Evolutionary conservation across 2,888 invertebrate species (phyloP).

Genomic region (Erannis defoliaria): DNA sequence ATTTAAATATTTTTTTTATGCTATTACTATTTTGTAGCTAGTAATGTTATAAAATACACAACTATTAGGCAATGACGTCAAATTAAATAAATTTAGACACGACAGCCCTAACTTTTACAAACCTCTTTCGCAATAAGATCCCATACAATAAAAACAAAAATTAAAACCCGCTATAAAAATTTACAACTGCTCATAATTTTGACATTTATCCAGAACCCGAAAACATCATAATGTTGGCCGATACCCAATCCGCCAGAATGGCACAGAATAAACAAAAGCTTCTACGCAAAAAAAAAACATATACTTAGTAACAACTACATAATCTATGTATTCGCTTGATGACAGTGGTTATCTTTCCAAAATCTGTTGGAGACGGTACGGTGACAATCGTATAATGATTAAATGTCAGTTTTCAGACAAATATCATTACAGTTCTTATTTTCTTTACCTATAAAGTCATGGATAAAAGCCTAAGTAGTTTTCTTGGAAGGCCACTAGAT

Average conservation of each 20-base stretch:
- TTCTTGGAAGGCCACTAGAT: too few relatives aligned
- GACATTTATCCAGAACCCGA: conserved; percentile 54
- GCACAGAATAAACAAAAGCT: not conserved
- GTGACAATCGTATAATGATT: too few relatives aligned
- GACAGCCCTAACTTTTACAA: conserved; percentile 11
- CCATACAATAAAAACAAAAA: conserved; percentile 17
- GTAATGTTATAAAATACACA: not conserved
- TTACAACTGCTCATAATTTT: conserved; percentile 40
- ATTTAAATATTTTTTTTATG: too few relatives aligned
- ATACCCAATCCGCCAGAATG: conserved; percentile 53
- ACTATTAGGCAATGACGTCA: not conserved
- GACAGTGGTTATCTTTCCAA: not conserved
- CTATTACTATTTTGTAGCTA: too few relatives aligned
- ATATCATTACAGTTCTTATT: too few relatives aligned
- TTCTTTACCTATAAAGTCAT: too few relatives aligned
- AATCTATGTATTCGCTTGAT: not conserved
- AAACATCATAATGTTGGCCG: conserved; percentile 73
- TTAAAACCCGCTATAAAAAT: conserved; percentile 20
- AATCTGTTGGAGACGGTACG: not conserved
- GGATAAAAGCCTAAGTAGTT: too few relatives aligned
- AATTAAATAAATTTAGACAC: not conserved
- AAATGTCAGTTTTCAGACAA: too few relatives aligned
- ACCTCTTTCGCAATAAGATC: conserved; percentile 3
- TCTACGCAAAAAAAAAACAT: not conserved
- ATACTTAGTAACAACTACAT: not conserved